Evolutionary conservation across 2,888 invertebrate genomes (phyloP), one percentile per base, ranked within the genome.

Genomic region (Eurytoma californica): DNA sequence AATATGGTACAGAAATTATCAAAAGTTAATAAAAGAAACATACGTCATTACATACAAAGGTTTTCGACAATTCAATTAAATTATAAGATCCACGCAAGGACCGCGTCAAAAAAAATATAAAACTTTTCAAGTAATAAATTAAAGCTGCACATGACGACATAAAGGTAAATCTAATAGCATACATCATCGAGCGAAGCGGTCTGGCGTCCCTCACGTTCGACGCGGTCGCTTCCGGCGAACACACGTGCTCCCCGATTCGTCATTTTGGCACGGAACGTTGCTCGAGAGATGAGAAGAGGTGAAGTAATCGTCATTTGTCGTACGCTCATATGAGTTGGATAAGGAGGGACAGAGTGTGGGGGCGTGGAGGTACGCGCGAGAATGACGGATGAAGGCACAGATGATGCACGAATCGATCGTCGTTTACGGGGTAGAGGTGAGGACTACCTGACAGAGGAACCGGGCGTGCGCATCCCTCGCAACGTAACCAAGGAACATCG

Each of bases 361-460:
- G 51, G 51, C 14, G 39, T 61, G 0, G 1, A 57, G 49, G 30
- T 63, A 47, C 55, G 67, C 47, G 70, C 47, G 47, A 68, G 61
- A 39, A 39, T 69, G 69, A 75, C 61, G 73, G 70, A 76, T 80
- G 76, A 76, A 80, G 80, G 82, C 76, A 79, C 80, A 79, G 75
- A 80, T 73, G 72, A 72, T 72, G 39, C 80, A 80, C 68, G 72
- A 75, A 67, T 75, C 60, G 61, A 72, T 72, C 60, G 75, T 47
- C 53, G 51, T 39, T 24, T 39, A 7, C 39, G 39, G 39, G 39
- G 5, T 3, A 7, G 4, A 39, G 39, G 39, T 7, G 39, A 39
- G 7, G 39, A 39, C 39, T 39, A 39, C 39, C 39, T 39, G 39
- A 39, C 39, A 39, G 39, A 39, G 39, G 39, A 39, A 39, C 39